Percentiles rank a stretch among this genome's conserved stretches.
Conservation (phyloP, 1,140 invertebrate species). For the Cardiocondyla obscurior region DNA sequence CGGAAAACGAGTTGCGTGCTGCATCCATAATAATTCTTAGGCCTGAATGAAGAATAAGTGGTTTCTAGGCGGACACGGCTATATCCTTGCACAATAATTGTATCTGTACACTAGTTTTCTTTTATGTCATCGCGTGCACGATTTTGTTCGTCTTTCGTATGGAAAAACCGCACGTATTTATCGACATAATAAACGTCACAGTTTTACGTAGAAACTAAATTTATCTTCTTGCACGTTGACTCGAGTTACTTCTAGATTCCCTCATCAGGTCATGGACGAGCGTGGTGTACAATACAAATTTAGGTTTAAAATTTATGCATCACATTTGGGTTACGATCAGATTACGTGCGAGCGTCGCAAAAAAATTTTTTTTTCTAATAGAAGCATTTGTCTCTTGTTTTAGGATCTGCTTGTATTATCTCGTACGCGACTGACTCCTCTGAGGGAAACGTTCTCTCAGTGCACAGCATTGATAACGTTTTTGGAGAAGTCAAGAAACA, state of each 20-base stretch:
- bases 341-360: neutral
- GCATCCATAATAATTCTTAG: conserved; percentile 48
- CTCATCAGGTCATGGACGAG: neutral
- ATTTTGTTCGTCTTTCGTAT: conserved; percentile 2
- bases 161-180: neutral
- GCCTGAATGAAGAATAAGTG: conserved; percentile 58
- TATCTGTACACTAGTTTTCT: conserved; percentile 19
- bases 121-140: neutral
- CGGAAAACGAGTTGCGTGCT: conserved; percentile 16
- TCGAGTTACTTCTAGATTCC: neutral
- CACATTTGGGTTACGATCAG: neutral
- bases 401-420: neutral
- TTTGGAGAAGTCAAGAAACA: conserved; percentile 21
- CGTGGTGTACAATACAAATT: neutral
- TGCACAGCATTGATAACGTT: conserved; percentile 2
- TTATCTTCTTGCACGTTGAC: neutral
- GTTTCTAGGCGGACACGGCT: conserved; percentile 34
- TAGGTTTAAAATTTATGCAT: neutral
- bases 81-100: conserved; percentile 7
- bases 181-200: conserved; percentile 18
- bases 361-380: neutral
- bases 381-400: neutral
- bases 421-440: neutral
- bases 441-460: neutral
- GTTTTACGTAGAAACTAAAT: neutral